These are phyloP conservation scores for Brachyhypopomus gauderio DNA, from an alignment of 2,113 vertebrate species.

Conservation along the genomic window DNA sequence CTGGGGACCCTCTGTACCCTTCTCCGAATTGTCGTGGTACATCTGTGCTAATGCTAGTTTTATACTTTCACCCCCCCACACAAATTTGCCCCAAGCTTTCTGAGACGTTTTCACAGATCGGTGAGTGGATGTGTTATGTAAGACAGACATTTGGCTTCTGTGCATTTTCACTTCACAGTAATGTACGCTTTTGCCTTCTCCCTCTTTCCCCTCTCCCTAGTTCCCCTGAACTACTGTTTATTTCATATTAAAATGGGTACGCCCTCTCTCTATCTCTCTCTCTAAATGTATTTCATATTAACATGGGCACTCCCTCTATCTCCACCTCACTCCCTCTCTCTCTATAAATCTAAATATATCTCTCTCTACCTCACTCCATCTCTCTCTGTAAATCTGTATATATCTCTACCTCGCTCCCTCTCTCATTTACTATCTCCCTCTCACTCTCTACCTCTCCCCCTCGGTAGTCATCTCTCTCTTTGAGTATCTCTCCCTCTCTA, in stretches of 20 bases:
- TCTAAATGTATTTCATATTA: neutral
- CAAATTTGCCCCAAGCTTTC: neutral
- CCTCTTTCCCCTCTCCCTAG: neutral
- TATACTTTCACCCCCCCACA: neutral
- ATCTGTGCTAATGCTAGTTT: slow-evolving; percentile 12
- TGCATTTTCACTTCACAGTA: neutral
- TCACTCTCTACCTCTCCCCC: no score
- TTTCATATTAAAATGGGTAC: neutral
- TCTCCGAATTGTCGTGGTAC: neutral
- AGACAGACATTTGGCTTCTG: neutral
- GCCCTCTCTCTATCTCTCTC: no score
- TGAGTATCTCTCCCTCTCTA: no score
- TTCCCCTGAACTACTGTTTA: neutral
- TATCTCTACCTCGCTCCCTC: no score
- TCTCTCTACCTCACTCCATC: neutral
- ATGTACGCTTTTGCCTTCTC: neutral
- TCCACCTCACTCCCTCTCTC: neutral
- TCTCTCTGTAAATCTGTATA: no score
- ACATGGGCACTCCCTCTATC: neutral
- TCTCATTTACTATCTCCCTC: no score
- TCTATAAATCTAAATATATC: neutral
- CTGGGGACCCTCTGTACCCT: neutral
- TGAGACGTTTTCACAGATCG: no score
- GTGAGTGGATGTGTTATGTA: no score
- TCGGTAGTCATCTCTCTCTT: no score